Base-by-base conservation (phyloP, 2,797 vertebrate genomes). In the Melanotaenia maccullochi region DNA sequence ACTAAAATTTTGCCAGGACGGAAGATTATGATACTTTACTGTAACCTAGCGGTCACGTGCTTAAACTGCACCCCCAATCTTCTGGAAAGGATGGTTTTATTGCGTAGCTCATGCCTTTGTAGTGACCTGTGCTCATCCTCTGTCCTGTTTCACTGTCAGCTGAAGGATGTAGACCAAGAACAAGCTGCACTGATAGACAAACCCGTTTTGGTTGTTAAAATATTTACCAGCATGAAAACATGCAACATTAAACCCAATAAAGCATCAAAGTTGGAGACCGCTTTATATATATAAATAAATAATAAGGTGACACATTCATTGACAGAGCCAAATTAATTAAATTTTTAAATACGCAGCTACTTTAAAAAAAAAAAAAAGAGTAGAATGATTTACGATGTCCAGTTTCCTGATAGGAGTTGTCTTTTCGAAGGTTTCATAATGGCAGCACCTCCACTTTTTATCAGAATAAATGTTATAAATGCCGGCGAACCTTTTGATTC, bases 31-130 rank as follows among this genome's bases (percentile, higher is more conserved):
- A 0, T 59, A 11, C 9, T 72, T 70, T 75, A 62, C 65, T 71
- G 81, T 78, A 91, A 87, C 71, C 93, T 78, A 78, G 77, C 22
- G 93, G 86, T 65, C 82, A 81, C 73, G 79, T 67, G 68, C 3
- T 52, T 3, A 20, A 65, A 85, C 1, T 72, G 57, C 84, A 62
- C 5, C 24, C 61, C 20, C 25, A 22, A 6, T 22, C 20, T 40
- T 32, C 4, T 5, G 36, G 47, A 33, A 18, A 30, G 20, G 36
- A 9, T 13, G 5, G 24, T 20, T 89, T 91, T 86, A 14, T 87
- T 89, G 87, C 86, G 82, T 73, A 86, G 82, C 86, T 85, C 85
- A 80, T 70, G 72, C 65, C 49, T 79, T 40, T 44, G 42, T 44
- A 16, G 72, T 68, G 85, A 82, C 69, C 79, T 61, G 87, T 90